phyloP scores from a whole-genome alignment of 2,113 vertebrate species.

The Microcebus ravelobensis region DNA sequence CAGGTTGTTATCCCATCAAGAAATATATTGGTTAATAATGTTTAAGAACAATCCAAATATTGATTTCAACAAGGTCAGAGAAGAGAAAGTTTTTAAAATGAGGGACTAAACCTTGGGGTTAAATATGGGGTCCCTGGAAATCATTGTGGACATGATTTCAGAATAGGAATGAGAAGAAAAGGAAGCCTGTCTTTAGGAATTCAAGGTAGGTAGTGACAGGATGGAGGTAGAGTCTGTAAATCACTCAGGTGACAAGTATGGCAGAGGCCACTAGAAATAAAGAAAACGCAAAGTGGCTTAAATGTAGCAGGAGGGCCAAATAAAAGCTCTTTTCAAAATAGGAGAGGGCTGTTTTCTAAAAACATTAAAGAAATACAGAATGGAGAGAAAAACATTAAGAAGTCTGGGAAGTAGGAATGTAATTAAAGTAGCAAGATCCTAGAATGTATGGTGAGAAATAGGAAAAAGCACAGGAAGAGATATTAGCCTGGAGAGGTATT shows the following conservation, averaged over 20 bases:
- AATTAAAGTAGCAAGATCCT: background rate
- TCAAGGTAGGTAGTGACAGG: background rate
- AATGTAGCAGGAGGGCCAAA: background rate
- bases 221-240: fast-evolving
- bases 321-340: background rate
- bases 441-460: background rate
- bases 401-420: background rate
- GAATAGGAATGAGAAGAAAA: background rate
- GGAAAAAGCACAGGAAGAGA: background rate
- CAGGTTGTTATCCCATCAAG: background rate
- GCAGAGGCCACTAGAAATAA: background rate
- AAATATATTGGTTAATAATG: background rate
- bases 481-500: background rate
- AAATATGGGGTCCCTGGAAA: background rate
- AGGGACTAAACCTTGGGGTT: background rate
- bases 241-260: background rate
- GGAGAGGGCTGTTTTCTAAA: background rate
- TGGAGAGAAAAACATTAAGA: background rate
- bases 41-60: background rate
- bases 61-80: background rate
- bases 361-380: background rate
- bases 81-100: background rate
- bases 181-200: background rate
- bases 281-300: background rate
- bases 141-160: background rate